Percentiles rank a stretch among this genome's conserved stretches.
These are phyloP conservation scores for Conops quadrifasciatus DNA, from an alignment of 2,888 invertebrate species.

Conservation along the genomic window DNA sequence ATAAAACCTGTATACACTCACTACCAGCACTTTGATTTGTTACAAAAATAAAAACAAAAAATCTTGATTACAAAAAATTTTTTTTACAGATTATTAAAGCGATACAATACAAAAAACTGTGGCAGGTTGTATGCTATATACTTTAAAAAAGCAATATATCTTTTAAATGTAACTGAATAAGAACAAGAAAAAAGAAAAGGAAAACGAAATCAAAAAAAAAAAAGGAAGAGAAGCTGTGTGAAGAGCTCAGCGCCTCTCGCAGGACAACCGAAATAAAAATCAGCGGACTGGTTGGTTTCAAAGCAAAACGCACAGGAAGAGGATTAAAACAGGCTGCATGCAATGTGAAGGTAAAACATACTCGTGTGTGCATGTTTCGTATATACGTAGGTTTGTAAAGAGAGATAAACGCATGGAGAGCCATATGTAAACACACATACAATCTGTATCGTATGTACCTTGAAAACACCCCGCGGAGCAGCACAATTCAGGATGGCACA, in stretches of 20 bases:
- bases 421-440: too few species aligned
- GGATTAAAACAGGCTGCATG: not conserved
- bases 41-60: not conserved
- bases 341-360: not conserved
- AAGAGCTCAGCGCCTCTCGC: too few species aligned
- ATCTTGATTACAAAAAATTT: not conserved
- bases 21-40: not conserved
- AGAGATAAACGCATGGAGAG: too few species aligned
- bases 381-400: too few species aligned
- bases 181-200: not conserved
- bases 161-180: not conserved
- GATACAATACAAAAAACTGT: not conserved
- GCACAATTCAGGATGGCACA: slow-evolving; percentile 12
- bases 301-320: not conserved
- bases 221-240: too few species aligned
- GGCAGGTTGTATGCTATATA: not conserved
- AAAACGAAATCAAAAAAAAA: not conserved
- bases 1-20: not conserved
- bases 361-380: too few species aligned
- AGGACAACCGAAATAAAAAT: not conserved
- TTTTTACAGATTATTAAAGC: not conserved
- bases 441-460: not conserved
- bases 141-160: not conserved
- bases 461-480: not conserved
- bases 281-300: not conserved